These are phyloP conservation scores for Rostratula benghalensis DNA, from an alignment of 2,113 vertebrate genomes.

Conservation along the genomic window DNA sequence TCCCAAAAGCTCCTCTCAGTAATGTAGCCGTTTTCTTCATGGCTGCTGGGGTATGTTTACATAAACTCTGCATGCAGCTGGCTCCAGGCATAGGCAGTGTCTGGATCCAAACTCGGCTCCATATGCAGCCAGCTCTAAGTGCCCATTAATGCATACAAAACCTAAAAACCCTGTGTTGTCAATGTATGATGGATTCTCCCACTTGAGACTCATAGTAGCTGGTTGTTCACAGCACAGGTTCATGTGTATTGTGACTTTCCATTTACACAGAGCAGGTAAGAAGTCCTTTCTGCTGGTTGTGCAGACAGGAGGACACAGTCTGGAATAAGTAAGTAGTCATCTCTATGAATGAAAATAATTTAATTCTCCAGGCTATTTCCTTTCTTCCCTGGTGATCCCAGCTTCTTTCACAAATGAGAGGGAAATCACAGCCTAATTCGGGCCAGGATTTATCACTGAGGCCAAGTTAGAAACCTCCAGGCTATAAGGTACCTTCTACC, in stretches of 20 bases:
- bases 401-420: background rate
- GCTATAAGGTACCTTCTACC: background rate
- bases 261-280: background rate
- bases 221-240: background rate
- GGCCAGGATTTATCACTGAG: background rate
- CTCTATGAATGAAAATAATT: background rate
- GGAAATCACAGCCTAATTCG: background rate
- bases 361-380: fast-evolving
- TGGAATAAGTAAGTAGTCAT: background rate
- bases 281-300: background rate
- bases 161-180: background rate
- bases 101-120: background rate
- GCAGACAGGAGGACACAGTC: background rate
- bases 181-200: background rate
- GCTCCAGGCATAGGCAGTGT: background rate
- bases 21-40: background rate
- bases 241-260: background rate
- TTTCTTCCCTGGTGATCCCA: background rate
- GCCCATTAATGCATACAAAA: background rate
- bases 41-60: background rate
- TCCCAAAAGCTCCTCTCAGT: background rate
- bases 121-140: background rate
- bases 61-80: background rate
- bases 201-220: background rate
- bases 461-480: background rate